A percentile compares a stretch with the other conserved stretches of the same genome.
Conservation (phyloP, 2,113 vertebrate genomes). For the Semnornis frantzii region DNA sequence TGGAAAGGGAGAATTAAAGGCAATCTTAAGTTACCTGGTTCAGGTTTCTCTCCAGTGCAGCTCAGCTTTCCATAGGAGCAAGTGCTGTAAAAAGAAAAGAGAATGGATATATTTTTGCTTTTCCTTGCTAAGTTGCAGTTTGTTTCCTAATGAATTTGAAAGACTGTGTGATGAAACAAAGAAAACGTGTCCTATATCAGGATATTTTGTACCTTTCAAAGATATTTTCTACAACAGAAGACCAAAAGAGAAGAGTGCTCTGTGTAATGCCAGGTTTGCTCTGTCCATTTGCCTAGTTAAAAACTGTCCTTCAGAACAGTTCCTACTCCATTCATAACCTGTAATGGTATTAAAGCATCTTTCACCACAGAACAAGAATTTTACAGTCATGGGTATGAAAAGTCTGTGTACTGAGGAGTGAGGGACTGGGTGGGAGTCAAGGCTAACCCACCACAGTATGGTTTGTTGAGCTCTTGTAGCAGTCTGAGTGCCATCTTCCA, state of each 20-base stretch:
- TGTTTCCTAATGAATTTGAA: background rate
- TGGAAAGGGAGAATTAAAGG: background rate
- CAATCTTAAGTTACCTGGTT: slow-evolving; percentile 67
- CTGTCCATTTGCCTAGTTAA: background rate
- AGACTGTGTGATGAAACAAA: background rate
- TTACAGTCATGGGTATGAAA: background rate
- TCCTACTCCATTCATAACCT: background rate
- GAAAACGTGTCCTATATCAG: background rate
- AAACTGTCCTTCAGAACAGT: background rate
- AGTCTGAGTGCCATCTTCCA: background rate
- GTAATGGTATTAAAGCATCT: background rate
- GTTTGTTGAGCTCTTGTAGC: background rate
- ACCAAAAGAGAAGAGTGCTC: background rate
- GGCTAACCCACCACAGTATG: background rate
- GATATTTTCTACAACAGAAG: background rate
- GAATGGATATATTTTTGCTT: background rate
- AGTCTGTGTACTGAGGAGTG: background rate
- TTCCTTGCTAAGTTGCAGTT: background rate
- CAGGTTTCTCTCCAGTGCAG: slow-evolving; percentile 70
- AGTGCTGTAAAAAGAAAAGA: slow-evolving; percentile 53
- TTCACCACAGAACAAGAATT: background rate
- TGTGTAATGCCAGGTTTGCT: background rate
- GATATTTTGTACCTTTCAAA: background rate
- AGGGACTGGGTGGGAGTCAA: background rate
- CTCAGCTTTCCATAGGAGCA: slow-evolving; percentile 73